Percentiles rank a stretch among this genome's conserved stretches.
Evolutionary conservation across 2,888 invertebrate species (phyloP).

Genomic region (Phortica okadai): DNA sequence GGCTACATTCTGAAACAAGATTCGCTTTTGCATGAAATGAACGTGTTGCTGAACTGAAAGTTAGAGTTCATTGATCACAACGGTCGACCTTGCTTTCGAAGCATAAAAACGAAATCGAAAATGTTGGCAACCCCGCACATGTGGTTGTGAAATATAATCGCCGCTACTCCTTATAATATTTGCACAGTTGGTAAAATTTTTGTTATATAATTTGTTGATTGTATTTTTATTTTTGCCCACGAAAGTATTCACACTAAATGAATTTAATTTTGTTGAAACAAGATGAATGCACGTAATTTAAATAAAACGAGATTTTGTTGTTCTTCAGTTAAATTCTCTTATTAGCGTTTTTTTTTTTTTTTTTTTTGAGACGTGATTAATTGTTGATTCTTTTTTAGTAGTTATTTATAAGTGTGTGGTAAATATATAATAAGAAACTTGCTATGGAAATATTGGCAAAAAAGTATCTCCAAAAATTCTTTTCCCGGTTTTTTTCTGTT

Average conservation of each 20-base stretch:
- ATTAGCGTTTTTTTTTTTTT: not conserved
- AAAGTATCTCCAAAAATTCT: not conserved
- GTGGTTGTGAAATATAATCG: too few relatives aligned
- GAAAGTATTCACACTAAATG: not conserved
- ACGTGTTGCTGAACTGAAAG: constrained; percentile 15
- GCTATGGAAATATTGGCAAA: constrained; percentile 1
- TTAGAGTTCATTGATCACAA: constrained; percentile 62
- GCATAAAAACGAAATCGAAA: not conserved
- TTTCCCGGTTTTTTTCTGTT: not conserved
- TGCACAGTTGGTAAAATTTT: not conserved
- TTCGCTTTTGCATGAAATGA: not conserved
- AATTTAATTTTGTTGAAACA: not conserved
- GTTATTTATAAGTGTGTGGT: not conserved
- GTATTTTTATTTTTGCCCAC: not conserved
- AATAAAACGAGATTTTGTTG: not conserved
- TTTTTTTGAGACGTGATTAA: not conserved
- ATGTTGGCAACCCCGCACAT: not conserved
- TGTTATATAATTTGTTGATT: not conserved
- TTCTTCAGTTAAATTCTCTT: not conserved
- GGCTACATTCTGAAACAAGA: not conserved
- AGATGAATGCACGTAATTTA: not conserved
- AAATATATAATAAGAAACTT: constrained; percentile 1
- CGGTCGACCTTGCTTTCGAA: constrained; percentile 42
- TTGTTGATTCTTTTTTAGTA: not conserved
- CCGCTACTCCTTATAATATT: too few relatives aligned